Conservation (phyloP, 2,888 invertebrate species). For the Melipona bicolor region DNA sequence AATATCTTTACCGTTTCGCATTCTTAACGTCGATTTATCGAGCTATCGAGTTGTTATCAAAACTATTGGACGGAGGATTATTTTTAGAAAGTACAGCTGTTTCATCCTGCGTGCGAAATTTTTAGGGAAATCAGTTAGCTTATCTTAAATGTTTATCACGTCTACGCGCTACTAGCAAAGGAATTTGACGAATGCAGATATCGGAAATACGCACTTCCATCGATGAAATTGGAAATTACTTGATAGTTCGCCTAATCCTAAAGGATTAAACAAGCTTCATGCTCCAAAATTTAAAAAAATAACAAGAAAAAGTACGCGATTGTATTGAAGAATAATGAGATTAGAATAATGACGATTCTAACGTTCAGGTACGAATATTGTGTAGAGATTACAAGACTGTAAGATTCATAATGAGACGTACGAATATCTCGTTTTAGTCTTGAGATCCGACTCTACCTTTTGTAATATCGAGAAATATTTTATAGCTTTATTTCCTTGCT, state of each 20-base stretch:
- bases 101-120: not conserved
- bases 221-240: slow-evolving; percentile 28
- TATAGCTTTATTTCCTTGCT: not conserved
- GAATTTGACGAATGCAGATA: not conserved
- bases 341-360: not conserved
- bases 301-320: not conserved
- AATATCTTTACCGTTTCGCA: not conserved
- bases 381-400: slow-evolving; percentile 3
- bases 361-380: slow-evolving; percentile 15
- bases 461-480: not conserved
- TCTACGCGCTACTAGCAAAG: not conserved
- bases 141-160: not conserved
- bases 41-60: slow-evolving; percentile 25
- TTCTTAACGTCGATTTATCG: not conserved
- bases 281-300: not conserved
- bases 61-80: slow-evolving; percentile 38
- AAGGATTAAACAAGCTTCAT: not conserved
- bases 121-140: not conserved
- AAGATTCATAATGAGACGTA: not conserved
- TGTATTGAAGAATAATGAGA: not conserved
- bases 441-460: not conserved
- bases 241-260: slow-evolving; percentile 1
- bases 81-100: slow-evolving; percentile 17
- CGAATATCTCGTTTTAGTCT: not conserved
- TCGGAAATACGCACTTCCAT: not conserved